These are phyloP conservation scores for Caretta caretta DNA, from an alignment of 2,113 vertebrate genomes.

Conservation along the genomic window DNA sequence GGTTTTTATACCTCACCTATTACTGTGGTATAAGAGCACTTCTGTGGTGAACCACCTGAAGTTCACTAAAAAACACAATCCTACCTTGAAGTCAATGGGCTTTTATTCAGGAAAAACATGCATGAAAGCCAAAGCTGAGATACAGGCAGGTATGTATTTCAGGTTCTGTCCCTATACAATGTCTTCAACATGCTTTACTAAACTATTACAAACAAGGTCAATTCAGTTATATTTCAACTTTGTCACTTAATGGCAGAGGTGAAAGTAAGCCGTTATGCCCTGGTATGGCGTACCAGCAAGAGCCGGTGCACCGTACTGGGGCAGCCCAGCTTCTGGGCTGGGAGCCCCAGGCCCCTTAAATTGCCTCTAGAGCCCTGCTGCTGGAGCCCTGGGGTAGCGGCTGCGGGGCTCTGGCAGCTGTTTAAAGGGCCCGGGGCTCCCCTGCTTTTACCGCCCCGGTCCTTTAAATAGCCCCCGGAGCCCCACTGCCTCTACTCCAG, in stretches of 20 bases:
- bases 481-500: no score
- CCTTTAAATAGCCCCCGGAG: no score
- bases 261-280: no score
- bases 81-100: not conserved
- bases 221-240: conserved; percentile 28
- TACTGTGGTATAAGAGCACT: not conserved
- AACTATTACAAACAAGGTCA: conserved; percentile 27
- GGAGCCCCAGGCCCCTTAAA: no score
- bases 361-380: no score
- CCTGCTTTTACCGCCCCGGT: no score
- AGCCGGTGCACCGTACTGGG: no score
- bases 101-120: conserved; percentile 41
- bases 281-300: no score
- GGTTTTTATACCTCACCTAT: not conserved
- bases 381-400: no score
- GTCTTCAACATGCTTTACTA: conserved; percentile 2
- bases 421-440: no score
- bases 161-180: not conserved
- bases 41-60: not conserved
- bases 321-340: no score
- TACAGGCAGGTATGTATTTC: not conserved
- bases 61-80: not conserved
- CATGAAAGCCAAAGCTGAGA: not conserved
- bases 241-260: not conserved
- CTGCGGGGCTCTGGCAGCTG: no score